A percentile compares a stretch with the other conserved stretches of the same genome.
These are phyloP conservation scores for Dicyrtoma fusca DNA, from an alignment of 2,888 invertebrate species.

Conservation along the genomic window DNA sequence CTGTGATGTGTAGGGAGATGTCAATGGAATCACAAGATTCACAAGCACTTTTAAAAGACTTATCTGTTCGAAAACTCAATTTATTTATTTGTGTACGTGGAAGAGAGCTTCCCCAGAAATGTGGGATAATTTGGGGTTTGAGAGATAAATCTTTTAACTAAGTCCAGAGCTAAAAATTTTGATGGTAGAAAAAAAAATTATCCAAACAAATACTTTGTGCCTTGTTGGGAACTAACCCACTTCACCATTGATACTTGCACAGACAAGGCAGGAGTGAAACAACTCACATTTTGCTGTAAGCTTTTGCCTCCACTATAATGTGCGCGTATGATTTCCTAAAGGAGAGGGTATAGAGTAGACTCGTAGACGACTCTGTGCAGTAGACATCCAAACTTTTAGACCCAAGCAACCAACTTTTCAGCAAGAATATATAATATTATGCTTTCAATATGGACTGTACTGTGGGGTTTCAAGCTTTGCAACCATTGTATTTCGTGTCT, in stretches of 20 bases:
- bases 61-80: not conserved
- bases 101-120: not conserved
- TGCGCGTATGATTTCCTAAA: not conserved
- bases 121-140: too few species aligned
- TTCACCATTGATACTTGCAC: constrained; percentile 12
- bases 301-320: constrained; percentile 6
- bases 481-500: too few species aligned
- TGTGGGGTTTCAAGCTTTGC: too few species aligned
- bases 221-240: constrained; percentile 18
- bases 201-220: constrained; percentile 4
- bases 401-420: too few species aligned
- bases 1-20: too few species aligned
- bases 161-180: not conserved
- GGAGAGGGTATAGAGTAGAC: too few species aligned
- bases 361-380: too few species aligned
- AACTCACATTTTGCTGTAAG: constrained; percentile 13
- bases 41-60: too few species aligned
- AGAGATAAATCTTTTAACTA: not conserved
- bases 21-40: too few species aligned
- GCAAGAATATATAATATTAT: too few species aligned
- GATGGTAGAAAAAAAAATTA: not conserved
- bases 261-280: constrained; percentile 16
- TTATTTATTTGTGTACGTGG: not conserved
- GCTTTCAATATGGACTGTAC: too few species aligned
- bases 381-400: too few species aligned